Base-by-base conservation (phyloP, 2,113 vertebrate genomes). In the Zonotrichia leucophrys region DNA sequence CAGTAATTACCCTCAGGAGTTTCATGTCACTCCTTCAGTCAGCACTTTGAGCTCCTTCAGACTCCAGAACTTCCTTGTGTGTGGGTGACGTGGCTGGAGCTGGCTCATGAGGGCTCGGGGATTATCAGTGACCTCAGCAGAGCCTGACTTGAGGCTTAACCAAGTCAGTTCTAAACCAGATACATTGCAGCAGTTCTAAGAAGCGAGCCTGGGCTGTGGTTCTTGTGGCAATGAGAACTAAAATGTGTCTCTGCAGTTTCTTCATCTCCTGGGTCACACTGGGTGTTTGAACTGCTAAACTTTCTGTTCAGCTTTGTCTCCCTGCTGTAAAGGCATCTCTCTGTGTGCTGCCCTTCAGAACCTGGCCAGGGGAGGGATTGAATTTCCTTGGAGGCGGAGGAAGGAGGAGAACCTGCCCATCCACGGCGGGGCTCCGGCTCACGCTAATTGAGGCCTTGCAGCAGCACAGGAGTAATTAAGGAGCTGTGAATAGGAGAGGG, bases 61-160 rank as follows among this genome's bases (percentile, higher is more conserved):
- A 9, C 24, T 60, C 16, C 28, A 30, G 31, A 44, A 7, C 27
- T 69, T 5, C 3, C 1, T 17, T 21, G 78, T 3, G 44, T 47
- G 11, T 11, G 50, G 30, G n/a, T 12, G 23, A 7, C 1, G 16
- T 67, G 63, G 55, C 69, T 39, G 55, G 53, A 44, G 73, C 46
- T 0, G 3, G n/a, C 2, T 0, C 22, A 19, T 3, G 2, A 19
- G 31, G 58, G n/a, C 46, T 68, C 18, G 3, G 10, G 37, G n/a
- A 41, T 75, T 35, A 63, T 53, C 53, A 28, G 7, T 69, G 13
- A 33, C 11, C 27, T 66, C 33, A 62, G 8, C 44, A 63, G 30
- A 60, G 52, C 53, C 24, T 41, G 49, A 21, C 47, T 67, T 58
- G 7, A 35, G 47, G 44, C 50, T 80, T 33, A 21, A 7, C 41